Base-by-base conservation (phyloP, 92 coral and sea anemone genomes). In the Plumapathes pennacea region DNA sequence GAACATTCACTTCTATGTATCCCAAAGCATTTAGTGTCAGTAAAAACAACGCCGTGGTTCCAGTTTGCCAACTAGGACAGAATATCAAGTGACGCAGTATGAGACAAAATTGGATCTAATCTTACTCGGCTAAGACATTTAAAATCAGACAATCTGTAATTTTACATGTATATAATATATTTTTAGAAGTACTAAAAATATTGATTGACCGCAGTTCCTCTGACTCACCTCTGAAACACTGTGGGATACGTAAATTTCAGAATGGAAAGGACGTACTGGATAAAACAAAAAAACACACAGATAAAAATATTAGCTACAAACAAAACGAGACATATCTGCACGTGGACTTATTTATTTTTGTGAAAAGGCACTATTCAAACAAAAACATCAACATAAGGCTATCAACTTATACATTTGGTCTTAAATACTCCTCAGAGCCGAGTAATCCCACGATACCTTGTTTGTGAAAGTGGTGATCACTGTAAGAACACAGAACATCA, bases 211-310 rank as follows among this genome's bases (percentile, higher is more conserved):
- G n/a, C n/a, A n/a, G n/a, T n/a, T n/a, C n/a, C n/a, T n/a, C n/a
- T n/a, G 13, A 21, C 48, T 22, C 68, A 87, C 97, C 97, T 90
- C 69, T 86, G 94, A 75, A 86, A 90, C 17, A 90, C 57, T 34
- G 97, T 90, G 12, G 97, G 97, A 26, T 90, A 90, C 15, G 94
- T 88, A 71, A 90, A 90, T 68, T 71, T 74, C 67, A 86, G 72
- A 50, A 82, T 76, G 3, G 97, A 79, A 25, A 89, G 64, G 41
- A 89, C 97, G 66, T 84, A 78, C 97, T 89, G 62, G n/a, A 50
- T 69, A 48, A 25, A 4, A 46, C 38, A 51, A 33, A 21, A 17
- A 25, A 52, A 28, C 43, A 19, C 31, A 11, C 20, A 22, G 2
- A 25, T 7, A 36, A 7, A n/a, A 36, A n/a, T 8, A 7, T 36